Evolutionary conservation across 2,797 vertebrate species (phyloP).

Genomic region (Hyperoplus lanceolatus): DNA sequence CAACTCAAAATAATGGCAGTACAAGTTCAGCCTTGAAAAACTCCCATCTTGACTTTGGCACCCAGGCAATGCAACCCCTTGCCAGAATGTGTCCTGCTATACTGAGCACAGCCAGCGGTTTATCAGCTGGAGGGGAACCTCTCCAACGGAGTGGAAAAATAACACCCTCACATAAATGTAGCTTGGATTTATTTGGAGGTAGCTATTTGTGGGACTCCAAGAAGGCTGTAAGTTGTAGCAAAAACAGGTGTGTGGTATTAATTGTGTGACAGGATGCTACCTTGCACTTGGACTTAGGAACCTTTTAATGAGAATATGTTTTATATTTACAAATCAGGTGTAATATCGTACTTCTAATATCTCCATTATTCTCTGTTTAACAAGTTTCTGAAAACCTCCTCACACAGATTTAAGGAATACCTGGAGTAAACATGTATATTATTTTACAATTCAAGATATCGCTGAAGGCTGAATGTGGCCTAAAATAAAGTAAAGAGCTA

Average conservation of each 20-base stretch:
- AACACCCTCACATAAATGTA: constrained; percentile 32
- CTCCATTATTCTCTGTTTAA: background rate
- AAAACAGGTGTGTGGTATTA: background rate
- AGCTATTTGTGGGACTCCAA: constrained; percentile 43
- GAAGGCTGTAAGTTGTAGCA: constrained; percentile 1
- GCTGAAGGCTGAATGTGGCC: constrained; percentile 41
- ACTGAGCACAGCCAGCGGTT: constrained; percentile 30
- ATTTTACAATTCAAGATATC: background rate
- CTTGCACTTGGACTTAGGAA: too few species aligned
- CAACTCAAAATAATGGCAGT: constrained; percentile 45
- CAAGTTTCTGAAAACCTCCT: constrained; percentile 11
- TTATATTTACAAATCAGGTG: background rate
- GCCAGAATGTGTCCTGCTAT: constrained; percentile 40
- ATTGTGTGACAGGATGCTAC: too few species aligned
- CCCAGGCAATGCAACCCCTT: background rate
- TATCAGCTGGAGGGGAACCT: constrained; percentile 38
- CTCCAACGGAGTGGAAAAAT: constrained; percentile 26
- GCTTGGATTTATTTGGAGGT: constrained; percentile 31
- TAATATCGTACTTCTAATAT: background rate
- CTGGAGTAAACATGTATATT: constrained; percentile 16
- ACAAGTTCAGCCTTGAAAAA: constrained; percentile 46
- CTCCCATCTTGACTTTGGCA: constrained; percentile 47
- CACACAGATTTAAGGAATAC: constrained; percentile 23
- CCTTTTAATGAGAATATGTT: background rate
- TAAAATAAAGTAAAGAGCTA: constrained; percentile 43